Evolutionary conservation across 2,113 vertebrate genomes (phyloP).

Genomic region (Scomber japonicus): DNA sequence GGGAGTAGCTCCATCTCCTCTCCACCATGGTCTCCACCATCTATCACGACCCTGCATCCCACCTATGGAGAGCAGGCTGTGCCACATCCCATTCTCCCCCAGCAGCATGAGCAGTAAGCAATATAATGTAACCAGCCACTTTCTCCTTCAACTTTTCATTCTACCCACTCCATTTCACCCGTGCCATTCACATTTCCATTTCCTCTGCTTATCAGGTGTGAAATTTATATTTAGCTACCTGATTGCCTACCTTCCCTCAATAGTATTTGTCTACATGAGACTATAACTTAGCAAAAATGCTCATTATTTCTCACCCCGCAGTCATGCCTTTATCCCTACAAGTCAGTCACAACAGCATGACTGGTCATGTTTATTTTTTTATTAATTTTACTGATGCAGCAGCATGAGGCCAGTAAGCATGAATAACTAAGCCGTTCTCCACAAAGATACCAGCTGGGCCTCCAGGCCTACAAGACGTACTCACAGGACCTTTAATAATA

Average conservation of each 20-base stretch:
- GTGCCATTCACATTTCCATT: constrained; percentile 40
- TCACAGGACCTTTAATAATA: constrained; percentile 31
- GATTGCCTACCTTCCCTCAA: constrained; percentile 27
- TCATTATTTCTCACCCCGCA: constrained; percentile 63
- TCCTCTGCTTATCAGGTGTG: constrained; percentile 52
- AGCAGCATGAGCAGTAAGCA: constrained; percentile 44
- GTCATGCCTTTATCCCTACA: constrained; percentile 41
- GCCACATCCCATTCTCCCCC: constrained; percentile 43
- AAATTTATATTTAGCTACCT: constrained; percentile 50
- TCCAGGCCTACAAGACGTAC: constrained; percentile 12
- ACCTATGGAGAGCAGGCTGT: constrained; percentile 64
- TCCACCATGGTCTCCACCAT: constrained; percentile 49
- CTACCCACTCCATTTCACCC: constrained; percentile 20
- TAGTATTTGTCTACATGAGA: constrained; percentile 15
- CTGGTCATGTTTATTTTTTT: constrained; percentile 8
- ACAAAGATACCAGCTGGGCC: constrained; percentile 7
- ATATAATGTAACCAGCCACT: constrained; percentile 28
- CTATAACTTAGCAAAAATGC: constrained; percentile 27
- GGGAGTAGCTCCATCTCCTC: constrained; percentile 68
- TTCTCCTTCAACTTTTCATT: constrained; percentile 26
- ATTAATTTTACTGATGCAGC: constrained; percentile 36
- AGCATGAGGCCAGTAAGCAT: background rate
- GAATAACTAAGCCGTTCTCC: constrained; percentile 3
- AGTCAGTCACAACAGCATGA: constrained; percentile 41
- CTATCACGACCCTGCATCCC: constrained; percentile 66